A percentile compares a stretch with the other conserved stretches of the same genome.
Evolutionary conservation across 53 echinoderm and acorn worm species (phyloP).

Genomic region (Antedon mediterranea): DNA sequence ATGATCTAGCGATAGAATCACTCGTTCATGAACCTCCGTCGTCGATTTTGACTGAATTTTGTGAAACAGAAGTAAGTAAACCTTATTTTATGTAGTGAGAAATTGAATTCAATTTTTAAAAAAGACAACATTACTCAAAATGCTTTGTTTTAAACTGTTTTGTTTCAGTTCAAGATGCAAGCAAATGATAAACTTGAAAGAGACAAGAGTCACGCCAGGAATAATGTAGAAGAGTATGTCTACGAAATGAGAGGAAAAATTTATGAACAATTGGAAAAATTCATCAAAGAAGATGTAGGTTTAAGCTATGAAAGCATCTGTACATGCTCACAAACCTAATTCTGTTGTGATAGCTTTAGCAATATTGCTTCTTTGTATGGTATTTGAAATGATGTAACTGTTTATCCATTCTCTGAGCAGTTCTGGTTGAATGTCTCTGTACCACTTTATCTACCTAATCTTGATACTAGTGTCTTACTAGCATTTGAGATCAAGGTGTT

Average conservation of each 20-base stretch:
- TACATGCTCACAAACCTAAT: too few relatives aligned
- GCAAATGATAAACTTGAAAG: slow-evolving; percentile 73
- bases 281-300: slow-evolving; percentile 53
- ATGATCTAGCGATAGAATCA: slow-evolving; percentile 38
- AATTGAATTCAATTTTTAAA: too few relatives aligned
- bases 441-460: neutral
- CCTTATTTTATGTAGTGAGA: too few relatives aligned
- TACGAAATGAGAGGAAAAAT: slow-evolving; percentile 85
- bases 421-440: neutral
- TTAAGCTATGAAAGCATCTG: too few relatives aligned
- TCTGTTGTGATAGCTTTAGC: too few relatives aligned
- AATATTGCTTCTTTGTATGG: too few relatives aligned
- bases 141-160: neutral
- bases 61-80: slow-evolving; percentile 49
- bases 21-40: slow-evolving; percentile 15
- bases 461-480: neutral
- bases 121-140: too few relatives aligned
- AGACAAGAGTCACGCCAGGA: slow-evolving; percentile 71
- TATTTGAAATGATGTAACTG: slow-evolving; percentile 54
- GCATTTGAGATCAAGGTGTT: neutral
- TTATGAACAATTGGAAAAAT: slow-evolving; percentile 25
- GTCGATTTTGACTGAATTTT: slow-evolving; percentile 19
- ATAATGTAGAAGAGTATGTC: slow-evolving; percentile 77
- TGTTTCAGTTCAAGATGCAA: slow-evolving; percentile 55
- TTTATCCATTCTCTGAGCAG: slow-evolving; percentile 83